These are phyloP conservation scores for Dioctria rufipes DNA, from an alignment of 2,888 invertebrate species.

Conservation along the genomic window DNA sequence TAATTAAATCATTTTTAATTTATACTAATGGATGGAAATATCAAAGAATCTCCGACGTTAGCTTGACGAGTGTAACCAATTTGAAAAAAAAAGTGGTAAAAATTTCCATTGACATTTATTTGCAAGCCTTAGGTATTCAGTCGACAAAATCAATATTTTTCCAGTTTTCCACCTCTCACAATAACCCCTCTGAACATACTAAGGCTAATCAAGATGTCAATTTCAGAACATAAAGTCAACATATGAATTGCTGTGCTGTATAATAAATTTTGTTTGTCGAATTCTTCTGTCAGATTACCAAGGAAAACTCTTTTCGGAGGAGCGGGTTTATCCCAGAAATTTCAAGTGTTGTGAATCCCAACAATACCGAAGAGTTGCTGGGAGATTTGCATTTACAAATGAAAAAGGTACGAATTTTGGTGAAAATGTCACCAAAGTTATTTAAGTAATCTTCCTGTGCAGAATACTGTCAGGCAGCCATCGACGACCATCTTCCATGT, in stretches of 20 bases:
- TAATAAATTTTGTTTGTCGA: conserved; percentile 32
- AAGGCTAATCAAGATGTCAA: conserved; percentile 45
- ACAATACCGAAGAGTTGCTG: not conserved
- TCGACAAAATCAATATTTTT: not conserved
- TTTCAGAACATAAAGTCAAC: conserved; percentile 10
- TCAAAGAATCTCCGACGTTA: too few relatives aligned
- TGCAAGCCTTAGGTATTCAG: too few relatives aligned
- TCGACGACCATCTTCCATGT: not conserved
- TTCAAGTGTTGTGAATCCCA: not conserved
- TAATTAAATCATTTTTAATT: too few relatives aligned
- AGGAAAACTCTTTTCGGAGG: not conserved
- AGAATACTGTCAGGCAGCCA: not conserved
- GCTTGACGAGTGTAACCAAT: too few relatives aligned
- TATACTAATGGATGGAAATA: too few relatives aligned
- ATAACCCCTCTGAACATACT: not conserved
- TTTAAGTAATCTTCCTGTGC: not conserved
- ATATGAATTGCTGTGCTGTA: not conserved
- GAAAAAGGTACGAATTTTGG: not conserved
- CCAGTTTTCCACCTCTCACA: not conserved
- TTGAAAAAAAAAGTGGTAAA: not conserved
- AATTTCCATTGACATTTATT: conserved; percentile 4
- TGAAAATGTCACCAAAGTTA: conserved; percentile 8
- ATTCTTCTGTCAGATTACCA: conserved; percentile 18
- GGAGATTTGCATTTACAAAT: not conserved
- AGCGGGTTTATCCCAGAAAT: not conserved